Percentiles rank a stretch among this genome's conserved stretches.
Conservation (phyloP, 2,797 vertebrate species). For the Heterohyrax brucei region DNA sequence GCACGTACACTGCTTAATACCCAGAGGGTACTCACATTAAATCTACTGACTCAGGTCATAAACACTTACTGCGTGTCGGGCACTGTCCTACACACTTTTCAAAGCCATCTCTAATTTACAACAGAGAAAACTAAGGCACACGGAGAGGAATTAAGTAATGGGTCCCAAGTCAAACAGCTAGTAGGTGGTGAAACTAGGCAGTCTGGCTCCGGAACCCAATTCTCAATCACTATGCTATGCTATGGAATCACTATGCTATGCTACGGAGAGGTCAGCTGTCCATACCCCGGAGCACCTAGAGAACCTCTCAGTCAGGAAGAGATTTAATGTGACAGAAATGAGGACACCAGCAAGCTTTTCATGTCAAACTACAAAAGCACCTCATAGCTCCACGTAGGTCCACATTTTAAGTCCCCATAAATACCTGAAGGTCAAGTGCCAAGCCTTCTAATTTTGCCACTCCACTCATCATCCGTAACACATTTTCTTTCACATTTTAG, state of each 20-base stretch:
- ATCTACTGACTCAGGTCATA: background rate
- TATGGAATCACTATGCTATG: background rate
- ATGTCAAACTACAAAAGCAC: conserved; percentile 44
- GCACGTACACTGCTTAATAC: background rate
- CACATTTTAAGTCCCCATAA: conserved; percentile 14
- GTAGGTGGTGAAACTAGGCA: background rate
- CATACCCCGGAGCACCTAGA: background rate
- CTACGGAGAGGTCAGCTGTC: background rate
- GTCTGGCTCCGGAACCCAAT: background rate
- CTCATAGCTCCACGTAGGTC: conserved; percentile 51
- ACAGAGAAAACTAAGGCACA: no score
- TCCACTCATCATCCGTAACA: background rate
- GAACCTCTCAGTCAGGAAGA: conserved; percentile 10
- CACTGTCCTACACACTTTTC: no score
- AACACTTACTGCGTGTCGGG: no score
- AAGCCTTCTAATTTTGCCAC: conserved; percentile 57
- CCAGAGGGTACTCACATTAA: conserved; percentile 49
- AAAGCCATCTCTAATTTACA: no score
- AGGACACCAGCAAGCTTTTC: conserved; percentile 46
- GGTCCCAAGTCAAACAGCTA: background rate
- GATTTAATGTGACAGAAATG: conserved; percentile 34
- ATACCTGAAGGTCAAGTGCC: background rate
- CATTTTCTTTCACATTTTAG: conserved; percentile 11
- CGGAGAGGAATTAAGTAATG: background rate
- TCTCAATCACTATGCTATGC: background rate